A percentile compares a stretch with the other conserved stretches of the same genome.
These are phyloP conservation scores for Myathropa florea DNA, from an alignment of 2,888 invertebrate species.

Conservation along the genomic window DNA sequence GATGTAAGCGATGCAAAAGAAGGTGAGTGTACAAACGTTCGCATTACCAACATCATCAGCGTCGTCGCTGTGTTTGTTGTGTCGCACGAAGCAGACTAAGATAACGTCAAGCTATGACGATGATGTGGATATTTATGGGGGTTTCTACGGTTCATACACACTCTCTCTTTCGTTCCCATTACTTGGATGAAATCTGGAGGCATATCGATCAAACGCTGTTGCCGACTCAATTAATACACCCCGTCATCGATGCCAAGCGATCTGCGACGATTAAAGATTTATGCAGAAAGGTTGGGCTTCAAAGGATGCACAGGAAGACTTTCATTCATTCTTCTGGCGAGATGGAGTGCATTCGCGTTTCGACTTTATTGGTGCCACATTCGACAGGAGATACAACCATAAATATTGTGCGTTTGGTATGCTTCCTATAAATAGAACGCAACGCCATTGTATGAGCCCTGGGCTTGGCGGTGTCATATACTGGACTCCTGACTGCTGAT, in stretches of 20 bases:
- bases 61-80: slow-evolving; percentile 4
- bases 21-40: slow-evolving; percentile 24
- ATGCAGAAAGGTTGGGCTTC: slow-evolving; percentile 30
- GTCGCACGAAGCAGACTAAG: slow-evolving; percentile 48
- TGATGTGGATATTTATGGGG: slow-evolving; percentile 66
- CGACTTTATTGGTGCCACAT: slow-evolving; percentile 55
- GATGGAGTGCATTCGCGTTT: slow-evolving; percentile 50
- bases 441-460: slow-evolving; percentile 32
- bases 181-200: background rate
- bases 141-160: slow-evolving; percentile 12
- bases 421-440: slow-evolving; percentile 62
- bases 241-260: slow-evolving; percentile 65
- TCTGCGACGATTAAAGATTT: slow-evolving; percentile 66
- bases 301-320: slow-evolving; percentile 38
- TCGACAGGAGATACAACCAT: slow-evolving; percentile 47
- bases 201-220: slow-evolving; percentile 71
- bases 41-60: slow-evolving; percentile 12
- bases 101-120: slow-evolving; percentile 59
- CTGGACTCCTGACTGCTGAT: slow-evolving; percentile 27
- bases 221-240: slow-evolving; percentile 72
- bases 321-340: slow-evolving; percentile 46
- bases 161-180: slow-evolving; percentile 10
- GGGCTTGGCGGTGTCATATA: slow-evolving; percentile 59
- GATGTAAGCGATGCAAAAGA: slow-evolving; percentile 62
- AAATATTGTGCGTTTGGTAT: slow-evolving; percentile 53